Conservation (phyloP, 2,113 vertebrate genomes). For the Sitta europaea region DNA sequence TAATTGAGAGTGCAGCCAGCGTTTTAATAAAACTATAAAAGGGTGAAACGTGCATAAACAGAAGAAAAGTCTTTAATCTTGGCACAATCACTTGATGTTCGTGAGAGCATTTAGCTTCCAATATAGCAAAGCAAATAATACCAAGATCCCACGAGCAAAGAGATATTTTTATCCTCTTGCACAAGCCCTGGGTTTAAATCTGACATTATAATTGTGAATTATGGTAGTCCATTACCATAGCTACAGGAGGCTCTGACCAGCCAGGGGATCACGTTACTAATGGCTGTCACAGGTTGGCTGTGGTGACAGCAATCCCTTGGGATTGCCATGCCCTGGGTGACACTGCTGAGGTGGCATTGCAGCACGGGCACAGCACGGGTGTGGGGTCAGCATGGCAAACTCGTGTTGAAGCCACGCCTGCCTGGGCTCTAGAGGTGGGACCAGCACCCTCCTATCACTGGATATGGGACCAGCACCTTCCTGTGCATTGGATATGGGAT, state of each 20-base stretch:
- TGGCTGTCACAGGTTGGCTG: background rate
- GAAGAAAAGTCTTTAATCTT: constrained; percentile 42
- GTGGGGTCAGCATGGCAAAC: accelerated
- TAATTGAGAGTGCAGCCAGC: constrained; percentile 39
- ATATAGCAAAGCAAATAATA: constrained; percentile 31
- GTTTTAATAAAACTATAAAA: constrained; percentile 43
- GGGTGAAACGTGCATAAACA: constrained; percentile 19
- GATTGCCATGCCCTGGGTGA: background rate
- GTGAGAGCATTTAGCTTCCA: constrained; percentile 3
- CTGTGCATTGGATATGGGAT: background rate
- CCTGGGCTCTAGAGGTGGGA: background rate
- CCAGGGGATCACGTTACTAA: background rate
- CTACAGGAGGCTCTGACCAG: constrained; percentile 35
- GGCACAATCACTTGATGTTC: background rate
- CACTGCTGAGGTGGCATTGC: accelerated
- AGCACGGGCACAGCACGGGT: accelerated
- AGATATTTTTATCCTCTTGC: constrained; percentile 30
- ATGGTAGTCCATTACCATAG: constrained; percentile 24
- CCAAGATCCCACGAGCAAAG: constrained; percentile 21
- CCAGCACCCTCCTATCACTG: too few species aligned
- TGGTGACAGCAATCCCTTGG: background rate
- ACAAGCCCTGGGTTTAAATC: constrained; percentile 10
- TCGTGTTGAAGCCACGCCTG: background rate
- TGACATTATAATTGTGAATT: constrained; percentile 34
- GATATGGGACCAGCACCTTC: background rate